Base-by-base conservation (phyloP, 1,140 invertebrate genomes). In the Hycleus phaleratus region DNA sequence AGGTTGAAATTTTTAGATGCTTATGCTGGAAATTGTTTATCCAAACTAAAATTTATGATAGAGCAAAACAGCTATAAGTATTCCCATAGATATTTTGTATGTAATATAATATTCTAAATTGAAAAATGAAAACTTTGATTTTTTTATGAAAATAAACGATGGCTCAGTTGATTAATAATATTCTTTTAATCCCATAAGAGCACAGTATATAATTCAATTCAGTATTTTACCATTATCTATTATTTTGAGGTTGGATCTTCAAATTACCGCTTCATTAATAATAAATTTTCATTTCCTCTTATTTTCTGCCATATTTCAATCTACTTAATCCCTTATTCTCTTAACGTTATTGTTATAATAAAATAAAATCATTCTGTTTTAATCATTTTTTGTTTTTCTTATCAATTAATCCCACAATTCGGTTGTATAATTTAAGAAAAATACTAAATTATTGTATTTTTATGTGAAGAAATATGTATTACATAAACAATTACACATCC, bases 251-350 rank as follows among this genome's bases (percentile, higher is more conserved):
- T 56, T 56, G 48, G 45, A 46, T 47, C 50, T 49, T 26, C 43
- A 42, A 59, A 59, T 59, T 59, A 54, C 58, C 50, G 58, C 46
- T 32, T 39, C 52, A 52, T 59, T 53, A 59, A 59, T 59, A 59
- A 59, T 59, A 59, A 59, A 59, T 59, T 59, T 59, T 59, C 50
- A 59, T 59, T 59, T 59, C 58, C 56, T 58, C 9, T 42, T 42
- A 46, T 49, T 38, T 50, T 44, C 26, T 46, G 38, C 9, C 1
- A 58, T 40, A 38, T 38, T 43, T 58, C 43, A 43, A 26, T 24
- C 9, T 43, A 7, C 32, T 5, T 18, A 7, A 7, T 32, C 32
- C 7, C 32, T 32, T 32, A 32, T 32, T 32, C 32, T 7, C 32
- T 5, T 32, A 7, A 32, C 32, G 7, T 4, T 5, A 32, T 32